Evolutionary conservation across 2,888 invertebrate species (phyloP), one percentile per base, ranked within the genome.

Genomic region (Pyrrhia umbra): DNA sequence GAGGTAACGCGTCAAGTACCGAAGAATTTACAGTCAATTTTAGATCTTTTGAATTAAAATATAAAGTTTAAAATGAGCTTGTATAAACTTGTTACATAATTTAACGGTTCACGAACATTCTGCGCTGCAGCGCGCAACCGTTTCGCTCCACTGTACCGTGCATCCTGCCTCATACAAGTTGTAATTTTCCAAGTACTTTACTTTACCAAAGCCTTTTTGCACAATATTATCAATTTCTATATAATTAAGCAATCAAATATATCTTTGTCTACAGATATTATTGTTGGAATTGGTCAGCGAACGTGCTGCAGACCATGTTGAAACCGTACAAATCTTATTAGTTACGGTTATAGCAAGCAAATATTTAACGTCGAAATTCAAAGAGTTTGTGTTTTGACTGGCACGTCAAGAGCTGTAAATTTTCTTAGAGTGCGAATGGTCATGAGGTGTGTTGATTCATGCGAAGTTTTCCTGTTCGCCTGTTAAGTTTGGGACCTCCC

Each of bases 121-220:
- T 85, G 85, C 77, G 87, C 91, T 84, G 69, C 90, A 86, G 89
- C 87, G 92, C 94, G 90, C 92, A 91, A 91, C 94, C 89, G 95
- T 93, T 90, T 90, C 93, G 95, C 93, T 94, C 91, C 92, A 92
- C 86, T 92, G 94, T 93, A 80, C 88, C 93, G 94, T 91, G 88
- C 89, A 94, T 95, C 94, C 94, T 94, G 93, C 87, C 88, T 82
- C 82, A 81, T 82, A 88, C 88, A 88, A 87, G 88, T 85, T 89
- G 80, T 88, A 88, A 88, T 90, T 92, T 92, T 90, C 89, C 85
- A 81, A 86, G 88, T 88, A 88, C 79, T 82, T 86, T 81, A 83
- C 77, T 84, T 83, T 77, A 77, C 83, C 77, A 67, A 74, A 79
- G 77, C 65, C 70, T 78, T 81, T 80, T 78, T 56, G 75, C 77